phyloP scores from a whole-genome alignment of 2,888 invertebrate species.

The Spatulosminthurus flaviceps region DNA sequence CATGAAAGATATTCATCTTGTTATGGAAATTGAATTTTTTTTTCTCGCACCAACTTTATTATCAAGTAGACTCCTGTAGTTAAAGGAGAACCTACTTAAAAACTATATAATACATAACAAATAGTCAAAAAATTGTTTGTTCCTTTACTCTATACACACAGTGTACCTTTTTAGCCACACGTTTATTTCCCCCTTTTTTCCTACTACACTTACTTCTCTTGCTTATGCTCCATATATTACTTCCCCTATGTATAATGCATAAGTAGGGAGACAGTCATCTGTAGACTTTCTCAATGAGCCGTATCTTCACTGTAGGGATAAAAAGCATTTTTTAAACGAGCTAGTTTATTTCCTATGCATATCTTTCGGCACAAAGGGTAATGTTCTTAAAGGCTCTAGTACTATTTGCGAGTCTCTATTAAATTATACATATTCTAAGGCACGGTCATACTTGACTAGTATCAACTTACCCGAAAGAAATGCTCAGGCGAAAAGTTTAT shows the following conservation, averaged over 20 bases:
- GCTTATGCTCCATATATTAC: too few species aligned
- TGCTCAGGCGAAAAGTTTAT: conserved; percentile 24
- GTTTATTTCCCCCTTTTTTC: too few species aligned
- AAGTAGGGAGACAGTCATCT: neutral
- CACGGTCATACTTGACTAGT: conserved; percentile 12
- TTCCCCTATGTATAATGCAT: too few species aligned
- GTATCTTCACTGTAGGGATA: conserved; percentile 20
- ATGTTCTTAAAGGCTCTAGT: neutral
- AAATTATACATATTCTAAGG: neutral
- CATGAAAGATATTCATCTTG: conserved; percentile 46
- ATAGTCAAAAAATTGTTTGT: too few species aligned
- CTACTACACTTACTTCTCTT: too few species aligned
- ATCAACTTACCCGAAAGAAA: neutral
- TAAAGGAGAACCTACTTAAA: too few species aligned
- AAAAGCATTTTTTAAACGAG: neutral
- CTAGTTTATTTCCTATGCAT: neutral
- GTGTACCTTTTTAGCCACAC: too few species aligned
- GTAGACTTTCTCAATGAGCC: conserved; percentile 42
- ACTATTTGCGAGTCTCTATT: neutral
- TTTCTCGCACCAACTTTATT: conserved; percentile 32
- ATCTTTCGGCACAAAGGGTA: neutral
- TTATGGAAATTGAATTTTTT: conserved; percentile 43
- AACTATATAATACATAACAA: neutral
- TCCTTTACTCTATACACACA: too few species aligned
- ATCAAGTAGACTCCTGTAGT: neutral